Percentiles rank a stretch among this genome's conserved stretches.
phyloP scores from a whole-genome alignment of 1,140 invertebrate genomes.

The Frieseomelitta varia region DNA sequence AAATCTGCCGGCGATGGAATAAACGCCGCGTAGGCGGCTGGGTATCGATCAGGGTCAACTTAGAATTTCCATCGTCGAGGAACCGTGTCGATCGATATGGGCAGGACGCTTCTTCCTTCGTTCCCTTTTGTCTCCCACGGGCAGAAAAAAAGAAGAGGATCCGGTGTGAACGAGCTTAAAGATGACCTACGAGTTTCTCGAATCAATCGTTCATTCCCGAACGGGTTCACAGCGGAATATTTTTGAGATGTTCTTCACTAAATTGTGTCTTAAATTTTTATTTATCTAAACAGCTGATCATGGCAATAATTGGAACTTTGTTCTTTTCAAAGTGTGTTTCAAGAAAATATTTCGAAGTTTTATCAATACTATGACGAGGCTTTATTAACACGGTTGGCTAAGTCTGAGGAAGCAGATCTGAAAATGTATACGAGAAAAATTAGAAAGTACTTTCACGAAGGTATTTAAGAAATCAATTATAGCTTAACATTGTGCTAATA shows the following conservation, averaged over 20 bases:
- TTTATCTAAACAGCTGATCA: too few species aligned
- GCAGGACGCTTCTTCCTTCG: slow-evolving; percentile 9
- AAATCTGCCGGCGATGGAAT: slow-evolving; percentile 48
- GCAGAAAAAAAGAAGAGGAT: not conserved
- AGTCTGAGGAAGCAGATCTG: too few species aligned
- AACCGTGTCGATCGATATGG: slow-evolving; percentile 54
- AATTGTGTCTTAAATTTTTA: too few species aligned
- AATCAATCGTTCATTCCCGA: slow-evolving; percentile 8
- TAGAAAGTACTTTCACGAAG: too few species aligned
- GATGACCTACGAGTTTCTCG: slow-evolving; percentile 2
- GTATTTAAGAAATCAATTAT: too few species aligned
- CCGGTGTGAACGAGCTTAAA: slow-evolving; percentile 25
- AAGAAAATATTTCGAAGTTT: too few species aligned
- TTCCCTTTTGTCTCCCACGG: slow-evolving; percentile 1
- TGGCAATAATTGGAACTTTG: too few species aligned
- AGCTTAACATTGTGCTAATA: too few species aligned
- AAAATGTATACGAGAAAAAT: too few species aligned
- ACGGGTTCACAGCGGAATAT: not conserved
- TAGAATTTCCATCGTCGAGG: slow-evolving; percentile 49
- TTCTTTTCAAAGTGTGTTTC: too few species aligned
- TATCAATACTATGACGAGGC: too few species aligned
- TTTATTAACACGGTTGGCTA: too few species aligned
- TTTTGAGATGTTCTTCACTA: not conserved
- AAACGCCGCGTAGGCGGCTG: slow-evolving; percentile 46
- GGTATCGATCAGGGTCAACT: slow-evolving; percentile 58